phyloP scores from a whole-genome alignment of 1,140 invertebrate species.

The Listronotus bonariensis region DNA sequence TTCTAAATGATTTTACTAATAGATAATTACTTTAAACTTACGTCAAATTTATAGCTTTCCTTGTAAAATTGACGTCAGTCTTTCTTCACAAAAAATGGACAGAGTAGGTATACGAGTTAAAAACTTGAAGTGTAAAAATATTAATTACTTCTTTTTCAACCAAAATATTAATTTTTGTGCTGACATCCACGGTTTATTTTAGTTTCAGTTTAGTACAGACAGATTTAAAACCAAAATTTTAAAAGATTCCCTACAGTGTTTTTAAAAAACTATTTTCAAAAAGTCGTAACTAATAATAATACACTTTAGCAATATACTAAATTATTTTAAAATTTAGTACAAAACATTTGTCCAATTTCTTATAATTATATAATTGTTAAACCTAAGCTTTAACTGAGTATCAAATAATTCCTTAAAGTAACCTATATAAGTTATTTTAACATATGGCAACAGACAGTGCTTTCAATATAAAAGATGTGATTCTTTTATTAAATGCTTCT shows the following conservation, averaged over 20 bases:
- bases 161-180: too few species aligned
- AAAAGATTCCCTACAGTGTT: too few species aligned
- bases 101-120: slow-evolving; percentile 21
- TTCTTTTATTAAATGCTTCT: slow-evolving; percentile 27
- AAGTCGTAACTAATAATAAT: too few species aligned
- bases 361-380: not conserved
- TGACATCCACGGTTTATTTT: too few species aligned
- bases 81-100: slow-evolving; percentile 36
- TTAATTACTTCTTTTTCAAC: not conserved
- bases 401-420: too few species aligned
- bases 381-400: slow-evolving; percentile 3
- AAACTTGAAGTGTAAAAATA: not conserved
- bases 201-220: too few species aligned
- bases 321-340: slow-evolving; percentile 2
- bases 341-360: slow-evolving; percentile 2
- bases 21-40: slow-evolving; percentile 28
- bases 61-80: slow-evolving; percentile 38
- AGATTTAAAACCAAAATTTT: too few species aligned
- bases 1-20: slow-evolving; percentile 18
- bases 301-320: too few species aligned
- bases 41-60: slow-evolving; percentile 32
- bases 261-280: too few species aligned
- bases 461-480: slow-evolving; percentile 34
- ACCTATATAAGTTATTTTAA: slow-evolving; percentile 26
- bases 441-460: slow-evolving; percentile 36